Base-by-base conservation (phyloP, 2,888 invertebrate genomes). In the Drosophila greeni region DNA sequence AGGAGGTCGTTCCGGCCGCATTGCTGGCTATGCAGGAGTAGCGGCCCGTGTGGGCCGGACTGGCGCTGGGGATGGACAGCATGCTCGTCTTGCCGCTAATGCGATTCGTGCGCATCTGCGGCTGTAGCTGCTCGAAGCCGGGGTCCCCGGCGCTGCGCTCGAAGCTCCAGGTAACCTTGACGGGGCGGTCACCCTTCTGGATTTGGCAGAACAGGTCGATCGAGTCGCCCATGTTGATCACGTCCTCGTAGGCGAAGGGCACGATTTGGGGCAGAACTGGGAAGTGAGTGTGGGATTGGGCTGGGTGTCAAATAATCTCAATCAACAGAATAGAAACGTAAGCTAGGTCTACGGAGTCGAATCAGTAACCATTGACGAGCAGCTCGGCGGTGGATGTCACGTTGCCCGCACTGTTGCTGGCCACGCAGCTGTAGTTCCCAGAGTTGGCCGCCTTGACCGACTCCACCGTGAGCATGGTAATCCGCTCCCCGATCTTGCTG, bases 21-120 rank as follows among this genome's bases (percentile, higher is more conserved):
- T 95, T 95, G 88, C 91, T 91, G 60, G 93, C 94, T 74, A 91
- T 90, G 87, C 95, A 95, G 67, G 93, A 93, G 88, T 94, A 95
- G 87, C 92, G 92, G 73, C 94, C 95, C 66, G 93, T 92, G 87
- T 94, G 94, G 71, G 91, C 90, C 51, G 91, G 92, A 85, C 90
- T 90, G 54, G 91, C 92, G 71, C 91, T 90, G 24, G 85, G 74
- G 70, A 89, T 92, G 84, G 91, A 92, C 53, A 94, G 88, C 73
- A 92, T 91, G 74, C 92, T 92, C 47, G 92, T 91, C 86, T 92
- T 92, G 87, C 90, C 90, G 86, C 91, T 92, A 76, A 92, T 91
- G 80, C 90, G 91, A 60, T 91, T 91, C 51, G 92, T 88, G 54
- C 91, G 90, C 81, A 92, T 91, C 26, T 87, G 68, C 3, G 87